A percentile compares a stretch with the other conserved stretches of the same genome.
Conservation (phyloP, 2,888 invertebrate genomes). For the Ornithoptera priamus region DNA sequence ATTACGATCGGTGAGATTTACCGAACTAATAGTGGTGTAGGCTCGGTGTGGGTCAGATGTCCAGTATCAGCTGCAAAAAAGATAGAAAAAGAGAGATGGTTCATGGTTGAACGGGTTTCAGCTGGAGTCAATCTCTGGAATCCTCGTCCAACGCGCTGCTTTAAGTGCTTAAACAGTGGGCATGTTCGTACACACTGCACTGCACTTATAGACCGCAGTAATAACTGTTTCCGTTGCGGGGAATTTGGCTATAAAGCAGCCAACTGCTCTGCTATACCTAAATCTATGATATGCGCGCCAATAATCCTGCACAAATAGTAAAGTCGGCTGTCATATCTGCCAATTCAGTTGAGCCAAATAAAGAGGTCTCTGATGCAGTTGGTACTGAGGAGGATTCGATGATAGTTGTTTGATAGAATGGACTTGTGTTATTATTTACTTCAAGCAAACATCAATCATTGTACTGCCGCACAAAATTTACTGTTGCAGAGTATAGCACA, state of each 20-base stretch:
- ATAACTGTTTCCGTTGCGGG: neutral
- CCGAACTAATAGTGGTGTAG: neutral
- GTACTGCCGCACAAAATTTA: conserved; percentile 32
- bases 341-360: neutral
- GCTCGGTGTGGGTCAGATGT: neutral
- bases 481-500: conserved; percentile 31
- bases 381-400: neutral
- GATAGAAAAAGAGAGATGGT: too few species aligned
- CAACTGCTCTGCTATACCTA: neutral
- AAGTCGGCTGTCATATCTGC: neutral
- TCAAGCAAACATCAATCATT: conserved; percentile 33
- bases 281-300: neutral
- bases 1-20: neutral
- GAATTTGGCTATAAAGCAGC: neutral
- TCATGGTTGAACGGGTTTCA: too few species aligned
- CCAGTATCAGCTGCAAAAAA: neutral
- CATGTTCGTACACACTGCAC: neutral
- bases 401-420: neutral
- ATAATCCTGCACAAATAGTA: neutral
- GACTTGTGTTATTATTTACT: conserved; percentile 9
- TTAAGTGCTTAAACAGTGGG: too few species aligned
- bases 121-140: too few species aligned
- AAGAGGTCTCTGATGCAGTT: neutral
- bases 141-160: too few species aligned
- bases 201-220: neutral